Evolutionary conservation across 92 coral and sea anemone species (phyloP), one percentile per base, ranked within the genome.

Genomic region (Epizoanthus ramosus): DNA sequence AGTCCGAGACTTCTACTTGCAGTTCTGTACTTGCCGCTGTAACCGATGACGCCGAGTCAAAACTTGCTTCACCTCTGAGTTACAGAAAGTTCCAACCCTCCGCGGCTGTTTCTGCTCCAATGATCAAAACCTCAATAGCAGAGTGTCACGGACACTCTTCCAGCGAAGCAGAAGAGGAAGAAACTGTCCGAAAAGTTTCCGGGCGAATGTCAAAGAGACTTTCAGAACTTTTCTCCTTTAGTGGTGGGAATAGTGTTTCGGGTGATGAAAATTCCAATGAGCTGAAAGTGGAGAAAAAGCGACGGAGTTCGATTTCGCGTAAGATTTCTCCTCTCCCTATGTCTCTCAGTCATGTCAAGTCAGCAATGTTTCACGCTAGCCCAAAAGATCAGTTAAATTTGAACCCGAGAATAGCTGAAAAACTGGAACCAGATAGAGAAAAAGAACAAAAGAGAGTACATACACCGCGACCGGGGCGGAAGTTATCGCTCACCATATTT

Each of bases 161-260:
- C 4, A 91, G 89, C 85, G 94, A 93, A 45, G 86, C 91, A 59
- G 97, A 93, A 56, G 97, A 92, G 19, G 97, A 91, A 80, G 97
- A 88, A 56, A 83, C 73, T 61, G 68, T 83, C 63, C 41, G 81
- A 81, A 83, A 84, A 31, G 69, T 75, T 75, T 86, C 85, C 5
- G 88, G 93, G 59, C 84, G 89, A 75, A 73, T 89, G 72, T 66
- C 90, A 1, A 90, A 85, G 75, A 85, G 91, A 86, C 89, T 92
- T 79, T 87, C 97, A 0, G 92, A 92, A 57, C 59, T 92, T 8
- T 88, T 92, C 72, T 73, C 94, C 5, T 92, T 92, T 65, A 92
- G 87, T 58, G 86, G 88, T 8, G 80, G 92, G 28, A 50, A 39
- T 25, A 77, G 41, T 33, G 63, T 57, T 25, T 84, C 85, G 3